A percentile compares a stretch with the other conserved stretches of the same genome.
phyloP scores from a whole-genome alignment of 2,797 vertebrate species.

The Sebastes hubbsi region DNA sequence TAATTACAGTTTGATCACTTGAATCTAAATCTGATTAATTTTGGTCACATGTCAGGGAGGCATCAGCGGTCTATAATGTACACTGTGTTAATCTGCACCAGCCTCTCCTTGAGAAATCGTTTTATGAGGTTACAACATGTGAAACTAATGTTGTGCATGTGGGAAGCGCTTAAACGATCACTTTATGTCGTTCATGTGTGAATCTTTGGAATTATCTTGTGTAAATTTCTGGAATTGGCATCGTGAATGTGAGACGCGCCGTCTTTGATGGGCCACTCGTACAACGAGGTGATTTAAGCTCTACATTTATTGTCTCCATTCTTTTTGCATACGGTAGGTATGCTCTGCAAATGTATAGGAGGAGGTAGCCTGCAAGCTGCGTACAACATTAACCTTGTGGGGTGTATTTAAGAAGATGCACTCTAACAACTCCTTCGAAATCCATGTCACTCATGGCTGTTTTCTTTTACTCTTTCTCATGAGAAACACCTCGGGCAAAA shows the following conservation, averaged over 20 bases:
- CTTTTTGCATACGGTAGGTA: neutral
- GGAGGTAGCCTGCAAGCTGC: slow-evolving; percentile 8
- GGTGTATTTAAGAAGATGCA: slow-evolving; percentile 25
- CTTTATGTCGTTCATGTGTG: slow-evolving; percentile 55
- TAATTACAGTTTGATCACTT: slow-evolving; percentile 99
- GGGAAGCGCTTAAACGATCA: slow-evolving; percentile 62
- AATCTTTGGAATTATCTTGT: slow-evolving; percentile 57
- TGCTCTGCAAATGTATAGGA: slow-evolving; percentile 5
- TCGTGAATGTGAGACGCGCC: slow-evolving; percentile 29
- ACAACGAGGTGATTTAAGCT: slow-evolving; percentile 38
- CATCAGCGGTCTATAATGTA: slow-evolving; percentile 89
- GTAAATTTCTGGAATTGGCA: slow-evolving; percentile 54
- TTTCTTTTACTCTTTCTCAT: slow-evolving; percentile 42
- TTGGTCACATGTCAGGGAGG: slow-evolving; percentile 98
- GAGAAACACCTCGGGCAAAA: slow-evolving; percentile 40
- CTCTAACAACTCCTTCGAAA: slow-evolving; percentile 15
- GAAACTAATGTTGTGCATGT: slow-evolving; percentile 74
- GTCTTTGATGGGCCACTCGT: slow-evolving; percentile 49
- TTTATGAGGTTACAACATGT: slow-evolving; percentile 73
- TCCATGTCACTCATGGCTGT: slow-evolving; percentile 39
- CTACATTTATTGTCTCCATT: slow-evolving; percentile 10
- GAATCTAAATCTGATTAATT: slow-evolving; percentile 99
- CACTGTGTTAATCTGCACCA: slow-evolving; percentile 90
- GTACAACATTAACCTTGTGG: slow-evolving; percentile 35
- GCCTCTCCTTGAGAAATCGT: slow-evolving; percentile 71